Conservation (phyloP, 2,888 invertebrate species). For the Dorcus parallelipipedus region DNA sequence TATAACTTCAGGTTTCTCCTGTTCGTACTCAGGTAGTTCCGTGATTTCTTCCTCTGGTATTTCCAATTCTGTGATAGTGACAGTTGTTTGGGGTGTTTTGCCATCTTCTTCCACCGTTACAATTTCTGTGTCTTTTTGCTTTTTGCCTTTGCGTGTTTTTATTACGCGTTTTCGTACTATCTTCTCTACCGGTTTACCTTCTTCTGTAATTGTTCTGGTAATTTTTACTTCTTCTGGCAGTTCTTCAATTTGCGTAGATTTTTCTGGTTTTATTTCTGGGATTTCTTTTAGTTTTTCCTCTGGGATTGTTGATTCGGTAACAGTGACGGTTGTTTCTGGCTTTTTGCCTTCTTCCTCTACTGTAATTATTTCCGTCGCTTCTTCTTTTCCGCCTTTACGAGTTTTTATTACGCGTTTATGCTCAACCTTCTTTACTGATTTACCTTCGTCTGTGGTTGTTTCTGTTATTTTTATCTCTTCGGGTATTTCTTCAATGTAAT, state of each 20-base stretch:
- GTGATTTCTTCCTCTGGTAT: conserved; percentile 49
- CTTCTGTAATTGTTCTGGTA: conserved; percentile 52
- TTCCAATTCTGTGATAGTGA: conserved; percentile 31
- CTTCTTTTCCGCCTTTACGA: conserved; percentile 42
- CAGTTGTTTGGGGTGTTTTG: conserved; percentile 32
- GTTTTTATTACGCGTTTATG: conserved; percentile 44
- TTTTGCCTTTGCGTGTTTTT: conserved; percentile 41
- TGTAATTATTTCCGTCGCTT: conserved; percentile 58
- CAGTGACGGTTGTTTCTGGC: conserved; percentile 47
- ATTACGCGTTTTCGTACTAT: conserved; percentile 35
- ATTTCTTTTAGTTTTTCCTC: conserved; percentile 5
- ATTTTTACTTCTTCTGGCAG: conserved; percentile 55
- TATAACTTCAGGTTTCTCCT: conserved; percentile 45
- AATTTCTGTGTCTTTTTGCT: conserved; percentile 41
- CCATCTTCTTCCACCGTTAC: conserved; percentile 36
- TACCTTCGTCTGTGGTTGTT: conserved; percentile 41
- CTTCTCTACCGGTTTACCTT: conserved; percentile 33
- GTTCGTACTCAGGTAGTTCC: conserved; percentile 48
- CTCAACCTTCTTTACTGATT: conserved; percentile 44
- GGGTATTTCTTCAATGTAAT: conserved; percentile 39
- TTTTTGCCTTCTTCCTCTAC: conserved; percentile 47
- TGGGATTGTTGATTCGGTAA: too few species aligned
- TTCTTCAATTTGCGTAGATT: conserved; percentile 46
- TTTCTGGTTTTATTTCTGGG: conserved; percentile 21
- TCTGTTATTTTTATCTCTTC: conserved; percentile 37